phyloP scores from a whole-genome alignment of 2,888 invertebrate species.

The Scaptomyza flava region DNA sequence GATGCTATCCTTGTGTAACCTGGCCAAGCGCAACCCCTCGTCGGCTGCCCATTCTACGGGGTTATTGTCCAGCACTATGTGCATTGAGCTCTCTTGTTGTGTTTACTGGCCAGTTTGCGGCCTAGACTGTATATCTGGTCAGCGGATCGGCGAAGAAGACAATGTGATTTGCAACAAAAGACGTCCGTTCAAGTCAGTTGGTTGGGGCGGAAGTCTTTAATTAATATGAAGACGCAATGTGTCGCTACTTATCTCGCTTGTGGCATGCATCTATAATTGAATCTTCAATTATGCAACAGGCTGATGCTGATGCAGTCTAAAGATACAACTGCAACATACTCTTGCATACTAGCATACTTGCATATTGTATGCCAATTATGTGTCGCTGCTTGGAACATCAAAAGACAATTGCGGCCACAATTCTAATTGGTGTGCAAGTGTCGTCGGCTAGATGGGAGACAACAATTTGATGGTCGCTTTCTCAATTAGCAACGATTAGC shows the following conservation, averaged over 20 bases:
- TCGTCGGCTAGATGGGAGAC: constrained; percentile 25
- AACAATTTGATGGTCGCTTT: constrained; percentile 28
- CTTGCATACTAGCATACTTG: background rate
- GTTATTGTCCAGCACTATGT: constrained; percentile 23
- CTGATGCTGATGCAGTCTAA: constrained; percentile 6
- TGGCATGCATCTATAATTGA: constrained; percentile 65
- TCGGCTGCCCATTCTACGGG: background rate
- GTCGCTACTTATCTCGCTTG: constrained; percentile 21
- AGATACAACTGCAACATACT: background rate
- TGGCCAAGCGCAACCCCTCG: background rate
- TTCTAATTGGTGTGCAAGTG: constrained; percentile 52
- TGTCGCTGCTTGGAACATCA: constrained; percentile 33
- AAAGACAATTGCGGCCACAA: constrained; percentile 34
- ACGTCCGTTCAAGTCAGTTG: constrained; percentile 38
- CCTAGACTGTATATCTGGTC: constrained; percentile 26
- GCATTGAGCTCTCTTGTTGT: background rate
- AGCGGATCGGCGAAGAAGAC: constrained; percentile 49
- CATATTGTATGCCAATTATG: constrained; percentile 27
- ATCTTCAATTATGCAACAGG: constrained; percentile 70
- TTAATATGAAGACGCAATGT: constrained; percentile 58
- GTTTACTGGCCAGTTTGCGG: constrained; percentile 14
- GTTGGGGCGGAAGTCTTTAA: constrained; percentile 75
- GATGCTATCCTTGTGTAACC: constrained; percentile 14
- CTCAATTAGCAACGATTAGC: constrained; percentile 41
- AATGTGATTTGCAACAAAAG: constrained; percentile 63